Evolutionary conservation across 2,888 invertebrate species (phyloP), one percentile per base, ranked within the genome.

Genomic region (Spialia ferax): DNA sequence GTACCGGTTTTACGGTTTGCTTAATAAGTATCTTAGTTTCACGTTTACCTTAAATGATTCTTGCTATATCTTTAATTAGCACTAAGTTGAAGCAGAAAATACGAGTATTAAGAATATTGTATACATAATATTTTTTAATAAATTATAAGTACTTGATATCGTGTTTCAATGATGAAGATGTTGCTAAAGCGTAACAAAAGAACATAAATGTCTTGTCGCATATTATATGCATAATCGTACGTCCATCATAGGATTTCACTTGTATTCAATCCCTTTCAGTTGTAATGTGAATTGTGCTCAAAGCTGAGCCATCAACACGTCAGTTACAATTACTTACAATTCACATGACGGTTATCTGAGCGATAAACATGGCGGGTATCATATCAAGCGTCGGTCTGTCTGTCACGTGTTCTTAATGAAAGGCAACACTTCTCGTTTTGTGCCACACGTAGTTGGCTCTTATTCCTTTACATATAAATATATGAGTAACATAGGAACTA

Each of bases 361-460:
- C 32, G 48, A 52, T 50, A 65, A 65, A 65, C 50, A 65, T 8
- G 23, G 5, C 57, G 48, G 13, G 57, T 50, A 64, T 50, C 20
- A 50, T 50, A 64, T 50, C 48, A 50, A 64, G 32, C 54, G 54
- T 22, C 42, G 35, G 57, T 57, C 35, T 57, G 48, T 64, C 64
- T 64, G 57, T 64, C 64, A 65, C 64, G 64, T 65, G 64, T 65
- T 48, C 35, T 50, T 48, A 57, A 59, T 65, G 64, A 65, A 65
- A 65, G 64, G 57, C 57, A 32, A 57, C 64, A 38, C 64, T 50
- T 57, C 50, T 57, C 35, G 57, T 59, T 48, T 23, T 57, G 23
- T 50, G 50, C 63, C 56, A 48, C 57, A 50, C 23, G 7, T 23
- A 23, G 50, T 20, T 23, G 50, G 0, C 50, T 22, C 11, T 13